phyloP scores from a whole-genome alignment of 2,888 invertebrate species.

The Agonopterix heracliana region DNA sequence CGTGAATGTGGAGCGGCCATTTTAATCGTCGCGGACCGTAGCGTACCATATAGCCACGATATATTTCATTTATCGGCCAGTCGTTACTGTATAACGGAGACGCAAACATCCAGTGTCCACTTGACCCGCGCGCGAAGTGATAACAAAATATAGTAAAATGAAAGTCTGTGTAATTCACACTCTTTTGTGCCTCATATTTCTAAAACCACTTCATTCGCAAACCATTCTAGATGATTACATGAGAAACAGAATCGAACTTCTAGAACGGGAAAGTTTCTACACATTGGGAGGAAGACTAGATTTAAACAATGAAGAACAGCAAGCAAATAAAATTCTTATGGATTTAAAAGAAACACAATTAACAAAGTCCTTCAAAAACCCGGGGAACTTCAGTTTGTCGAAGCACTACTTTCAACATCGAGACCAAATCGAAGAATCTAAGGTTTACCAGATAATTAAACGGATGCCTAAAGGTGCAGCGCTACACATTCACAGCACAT shows the following conservation, averaged over 20 bases:
- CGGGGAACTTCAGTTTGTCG: constrained; percentile 77
- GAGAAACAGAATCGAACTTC: constrained; percentile 28
- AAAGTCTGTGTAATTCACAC: constrained; percentile 13
- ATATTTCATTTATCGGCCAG: neutral
- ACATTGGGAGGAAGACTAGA: constrained; percentile 68
- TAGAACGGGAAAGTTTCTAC: constrained; percentile 54
- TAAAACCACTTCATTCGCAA: constrained; percentile 24
- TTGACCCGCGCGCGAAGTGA: constrained; percentile 11
- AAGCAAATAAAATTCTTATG: constrained; percentile 77
- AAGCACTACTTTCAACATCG: constrained; percentile 80
- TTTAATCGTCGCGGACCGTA: too few relatives aligned
- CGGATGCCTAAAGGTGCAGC: constrained; percentile 85
- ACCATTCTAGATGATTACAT: constrained; percentile 28
- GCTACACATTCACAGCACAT: constrained; percentile 82
- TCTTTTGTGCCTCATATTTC: constrained; percentile 21
- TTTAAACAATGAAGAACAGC: constrained; percentile 63
- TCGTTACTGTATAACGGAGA: neutral
- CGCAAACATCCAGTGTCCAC: neutral
- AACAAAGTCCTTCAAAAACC: constrained; percentile 66
- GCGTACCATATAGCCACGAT: neutral
- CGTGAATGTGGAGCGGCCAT: too few relatives aligned
- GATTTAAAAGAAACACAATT: constrained; percentile 56
- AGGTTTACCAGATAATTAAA: constrained; percentile 80
- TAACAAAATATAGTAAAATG: constrained; percentile 12
- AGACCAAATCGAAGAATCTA: constrained; percentile 74